Percentiles rank a stretch among this genome's conserved stretches.
phyloP scores from a whole-genome alignment of 1,140 invertebrate genomes.

The Tetramorium parvispinum region DNA sequence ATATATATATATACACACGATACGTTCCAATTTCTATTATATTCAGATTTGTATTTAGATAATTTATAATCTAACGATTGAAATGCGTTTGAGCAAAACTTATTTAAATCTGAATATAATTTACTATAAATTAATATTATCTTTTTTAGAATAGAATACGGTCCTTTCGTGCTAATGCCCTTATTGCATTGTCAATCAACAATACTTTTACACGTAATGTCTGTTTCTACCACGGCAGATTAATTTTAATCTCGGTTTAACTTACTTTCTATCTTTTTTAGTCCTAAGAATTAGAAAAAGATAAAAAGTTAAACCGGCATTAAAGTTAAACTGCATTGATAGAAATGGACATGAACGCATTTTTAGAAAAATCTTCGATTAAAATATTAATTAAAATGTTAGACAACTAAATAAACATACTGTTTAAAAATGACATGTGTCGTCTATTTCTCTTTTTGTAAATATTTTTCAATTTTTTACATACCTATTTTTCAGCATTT shows the following conservation, averaged over 20 bases:
- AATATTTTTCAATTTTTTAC: background rate
- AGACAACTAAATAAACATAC: background rate
- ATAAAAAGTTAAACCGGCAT: too few species aligned
- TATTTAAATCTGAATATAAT: background rate
- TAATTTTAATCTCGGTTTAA: too few species aligned
- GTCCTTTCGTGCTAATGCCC: background rate
- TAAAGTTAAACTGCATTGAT: too few species aligned
- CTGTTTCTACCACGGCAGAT: too few species aligned
- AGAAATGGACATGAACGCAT: too few species aligned
- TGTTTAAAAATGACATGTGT: background rate
- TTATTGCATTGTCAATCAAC: too few species aligned
- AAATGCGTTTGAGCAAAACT: background rate
- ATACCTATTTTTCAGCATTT: background rate
- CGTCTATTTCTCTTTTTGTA: background rate
- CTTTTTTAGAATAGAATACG: background rate
- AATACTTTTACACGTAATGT: too few species aligned
- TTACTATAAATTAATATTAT: background rate
- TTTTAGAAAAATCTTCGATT: background rate
- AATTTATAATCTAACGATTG: background rate
- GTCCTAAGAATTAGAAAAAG: too few species aligned
- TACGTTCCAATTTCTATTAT: background rate
- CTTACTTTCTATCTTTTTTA: too few species aligned
- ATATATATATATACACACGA: too few species aligned
- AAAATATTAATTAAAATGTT: background rate
- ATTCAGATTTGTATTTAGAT: background rate